Evolutionary conservation across 1,140 invertebrate species (phyloP), one percentile per base, ranked within the genome.

Genomic region (Drosophila eugracilis): DNA sequence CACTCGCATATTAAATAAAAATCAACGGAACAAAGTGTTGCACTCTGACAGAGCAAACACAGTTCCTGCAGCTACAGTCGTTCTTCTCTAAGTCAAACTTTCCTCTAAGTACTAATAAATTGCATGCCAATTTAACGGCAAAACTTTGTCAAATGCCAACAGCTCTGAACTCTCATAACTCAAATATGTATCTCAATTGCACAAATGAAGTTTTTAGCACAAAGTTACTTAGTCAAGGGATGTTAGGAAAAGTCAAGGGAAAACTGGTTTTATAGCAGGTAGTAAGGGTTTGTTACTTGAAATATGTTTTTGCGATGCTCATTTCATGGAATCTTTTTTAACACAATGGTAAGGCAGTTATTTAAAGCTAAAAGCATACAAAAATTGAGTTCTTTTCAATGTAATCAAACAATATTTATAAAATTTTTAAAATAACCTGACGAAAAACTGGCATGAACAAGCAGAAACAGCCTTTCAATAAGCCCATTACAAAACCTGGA

Each of bases 11-110:
- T 57, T 69, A 53, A 69, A 69, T 69, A 69, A 69, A 44, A 69
- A 65, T 53, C 65, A 60, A 62, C 36, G 39, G 39, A 49, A 49
- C 37, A 79, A 75, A 75, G 71, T 86, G 81, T 85, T 85, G 76
- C 81, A 73, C 42, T 58, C 69, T 54, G 21, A 70, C 50, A 58
- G 26, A 22, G 41, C 15, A 15, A 32, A 0, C 12, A 21, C 19
- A 42, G 19, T 41, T 10, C 28, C 30, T 19, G 28, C 48, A 52
- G 39, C 42, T 39, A 77, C 67, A 78, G 48, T 37, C 30, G 45
- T 55, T 30, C 47, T 28, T 54, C 58, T 10, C 15, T 34, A 57
- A 26, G 34, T 24, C 22, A 48, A 41, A 39, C 34, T 58, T 58
- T 54, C 2, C 12, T 4, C 21, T 5, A 9, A 26, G 30, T 24